Conservation (phyloP, 2,797 vertebrate genomes). For the Garrulus glandarius region DNA sequence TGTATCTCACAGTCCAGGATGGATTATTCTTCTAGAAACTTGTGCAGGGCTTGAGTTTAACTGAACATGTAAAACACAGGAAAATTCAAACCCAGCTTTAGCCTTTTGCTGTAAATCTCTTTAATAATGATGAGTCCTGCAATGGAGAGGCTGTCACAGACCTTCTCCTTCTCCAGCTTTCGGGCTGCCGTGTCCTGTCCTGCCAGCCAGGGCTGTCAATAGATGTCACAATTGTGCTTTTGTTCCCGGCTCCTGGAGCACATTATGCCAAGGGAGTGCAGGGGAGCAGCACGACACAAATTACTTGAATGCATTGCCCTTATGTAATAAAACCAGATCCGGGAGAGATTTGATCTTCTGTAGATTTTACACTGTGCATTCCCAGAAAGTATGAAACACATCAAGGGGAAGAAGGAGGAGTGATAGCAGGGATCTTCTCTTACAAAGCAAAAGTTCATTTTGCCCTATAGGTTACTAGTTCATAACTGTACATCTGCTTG, state of each 20-base stretch:
- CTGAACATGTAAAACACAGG: accelerated
- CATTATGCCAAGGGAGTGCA: neutral
- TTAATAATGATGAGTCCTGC: neutral
- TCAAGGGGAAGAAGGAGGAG: neutral
- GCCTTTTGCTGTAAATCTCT: neutral
- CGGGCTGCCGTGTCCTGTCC: neutral
- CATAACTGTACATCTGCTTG: neutral
- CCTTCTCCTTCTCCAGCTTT: neutral
- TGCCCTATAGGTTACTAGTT: neutral
- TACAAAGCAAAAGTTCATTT: neutral
- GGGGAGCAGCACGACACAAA: neutral
- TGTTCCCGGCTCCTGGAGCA: neutral
- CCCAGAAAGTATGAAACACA: neutral
- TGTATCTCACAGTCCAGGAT: neutral
- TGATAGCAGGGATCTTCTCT: neutral
- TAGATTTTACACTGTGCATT: neutral
- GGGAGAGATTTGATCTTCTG: conserved; percentile 5
- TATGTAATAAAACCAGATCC: neutral
- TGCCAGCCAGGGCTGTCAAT: conserved; percentile 28
- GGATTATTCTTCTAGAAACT: neutral
- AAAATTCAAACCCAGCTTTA: neutral
- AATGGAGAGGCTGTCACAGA: neutral
- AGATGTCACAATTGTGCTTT: conserved; percentile 68
- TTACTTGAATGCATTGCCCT: conserved; percentile 28
- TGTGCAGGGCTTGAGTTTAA: neutral